A percentile compares a stretch with the other conserved stretches of the same genome.
phyloP scores from a whole-genome alignment of 2,888 invertebrate species.

The Rambutsinella grinnellia region DNA sequence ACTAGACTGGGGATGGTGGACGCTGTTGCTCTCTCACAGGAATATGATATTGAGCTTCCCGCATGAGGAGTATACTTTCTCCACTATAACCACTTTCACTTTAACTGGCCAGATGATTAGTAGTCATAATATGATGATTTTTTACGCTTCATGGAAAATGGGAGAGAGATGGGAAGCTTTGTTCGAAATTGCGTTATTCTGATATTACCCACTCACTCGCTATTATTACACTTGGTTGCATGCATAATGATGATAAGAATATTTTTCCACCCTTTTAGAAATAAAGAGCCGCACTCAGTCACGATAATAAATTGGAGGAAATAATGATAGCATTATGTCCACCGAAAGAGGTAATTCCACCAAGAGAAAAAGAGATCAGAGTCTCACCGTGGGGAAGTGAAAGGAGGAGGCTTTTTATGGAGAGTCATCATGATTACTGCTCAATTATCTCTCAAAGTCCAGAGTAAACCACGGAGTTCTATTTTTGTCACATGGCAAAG shows the following conservation, averaged over 20 bases:
- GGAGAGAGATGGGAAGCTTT: too few relatives aligned
- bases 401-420: background rate
- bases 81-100: background rate
- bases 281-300: background rate
- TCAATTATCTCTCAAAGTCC: constrained; percentile 33
- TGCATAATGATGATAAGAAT: background rate
- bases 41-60: constrained; percentile 33
- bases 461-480: constrained; percentile 2
- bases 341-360: constrained; percentile 12
- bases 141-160: too few relatives aligned
- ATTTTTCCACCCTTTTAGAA: background rate
- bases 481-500: background rate
- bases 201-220: too few relatives aligned
- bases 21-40: constrained; percentile 45
- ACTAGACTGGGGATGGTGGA: constrained; percentile 19
- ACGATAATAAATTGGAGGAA: background rate
- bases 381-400: constrained; percentile 4
- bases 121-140: constrained; percentile 7
- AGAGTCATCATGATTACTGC: constrained; percentile 36
- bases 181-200: too few relatives aligned
- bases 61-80: constrained; percentile 29
- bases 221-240: background rate
- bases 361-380: too few relatives aligned
- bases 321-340: background rate
- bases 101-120: background rate